Base-by-base conservation (phyloP, 2,888 invertebrate species). In the Sicus ferrugineus region DNA sequence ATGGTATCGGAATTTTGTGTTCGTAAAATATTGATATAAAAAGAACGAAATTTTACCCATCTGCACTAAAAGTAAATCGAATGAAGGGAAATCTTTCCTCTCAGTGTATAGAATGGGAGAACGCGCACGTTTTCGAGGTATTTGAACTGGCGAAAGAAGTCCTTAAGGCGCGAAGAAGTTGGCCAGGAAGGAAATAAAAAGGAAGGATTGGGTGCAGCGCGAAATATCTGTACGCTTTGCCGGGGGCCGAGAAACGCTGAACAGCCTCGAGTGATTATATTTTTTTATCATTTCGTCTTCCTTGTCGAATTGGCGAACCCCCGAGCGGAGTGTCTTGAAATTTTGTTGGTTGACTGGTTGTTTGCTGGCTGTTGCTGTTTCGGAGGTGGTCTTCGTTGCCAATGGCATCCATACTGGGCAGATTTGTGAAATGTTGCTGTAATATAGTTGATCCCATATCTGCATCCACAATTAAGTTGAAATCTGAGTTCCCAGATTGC, bases 1-100 rank as follows among this genome's bases (percentile, higher is more conserved):
- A 54, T 65, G 38, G 34, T 48, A 38, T 54, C 52, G 52, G 54
- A 52, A 54, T n/a, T 65, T 26, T 38, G 16, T 34, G 65, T 21
- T 34, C 16, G n/a, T n/a, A n/a, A n/a, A n/a, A n/a, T n/a, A n/a
- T n/a, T n/a, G n/a, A n/a, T n/a, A n/a, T n/a, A n/a, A n/a, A n/a
- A n/a, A n/a, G n/a, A n/a, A n/a, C n/a, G n/a, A n/a, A n/a, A n/a
- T n/a, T n/a, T n/a, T n/a, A n/a, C n/a, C n/a, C n/a, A n/a, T n/a
- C n/a, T n/a, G n/a, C 6, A 54, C 2, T 2, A 54, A 23, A 54
- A 54, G 5, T 16, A 23, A 54, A 23, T 14, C 54, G 16, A 16
- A 54, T 14, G 21, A 50, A 54, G 3, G 6, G 28, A 54, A 54
- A 54, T 23, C n/a, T n/a, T n/a, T n/a, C n/a, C n/a, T n/a, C n/a